Percentiles rank a stretch among this genome's conserved stretches.
These are phyloP conservation scores for Podocnemis expansa DNA, from an alignment of 2,113 vertebrate species.

Conservation along the genomic window DNA sequence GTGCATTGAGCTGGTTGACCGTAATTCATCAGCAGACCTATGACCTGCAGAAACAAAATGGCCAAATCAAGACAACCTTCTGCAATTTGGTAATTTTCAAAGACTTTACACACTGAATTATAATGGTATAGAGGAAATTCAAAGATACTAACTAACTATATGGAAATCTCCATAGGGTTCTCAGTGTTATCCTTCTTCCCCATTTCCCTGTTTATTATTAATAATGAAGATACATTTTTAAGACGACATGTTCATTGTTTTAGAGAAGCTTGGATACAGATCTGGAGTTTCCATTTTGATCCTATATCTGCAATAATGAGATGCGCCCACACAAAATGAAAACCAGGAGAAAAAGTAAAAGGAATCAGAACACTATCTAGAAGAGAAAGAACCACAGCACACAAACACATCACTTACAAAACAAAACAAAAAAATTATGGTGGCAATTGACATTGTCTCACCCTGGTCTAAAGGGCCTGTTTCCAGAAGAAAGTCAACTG, in stretches of 20 bases:
- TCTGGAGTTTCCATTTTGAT: background rate
- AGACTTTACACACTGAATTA: constrained; percentile 25
- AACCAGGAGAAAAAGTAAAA: background rate
- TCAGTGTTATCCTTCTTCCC: background rate
- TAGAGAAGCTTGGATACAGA: background rate
- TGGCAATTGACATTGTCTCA: background rate
- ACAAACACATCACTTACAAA: background rate
- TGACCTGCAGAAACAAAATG: constrained; percentile 65
- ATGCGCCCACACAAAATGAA: background rate
- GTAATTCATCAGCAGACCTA: constrained; percentile 71
- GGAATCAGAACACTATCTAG: background rate
- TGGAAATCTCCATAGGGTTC: constrained; percentile 6
- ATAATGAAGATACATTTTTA: background rate
- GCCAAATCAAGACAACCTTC: constrained; percentile 50
- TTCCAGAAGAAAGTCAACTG: background rate
- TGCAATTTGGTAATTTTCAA: constrained; percentile 63
- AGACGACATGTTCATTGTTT: constrained; percentile 19
- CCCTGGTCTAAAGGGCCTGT: background rate
- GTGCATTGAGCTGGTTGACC: constrained; percentile 59
- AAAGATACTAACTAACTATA: background rate
- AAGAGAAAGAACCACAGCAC: background rate
- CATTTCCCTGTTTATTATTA: background rate
- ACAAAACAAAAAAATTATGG: background rate
- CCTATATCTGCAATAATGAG: background rate
- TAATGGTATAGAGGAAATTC: constrained; percentile 15